Evolutionary conservation across 2,113 vertebrate species (phyloP).

Genomic region (Brachyistius frenatus): DNA sequence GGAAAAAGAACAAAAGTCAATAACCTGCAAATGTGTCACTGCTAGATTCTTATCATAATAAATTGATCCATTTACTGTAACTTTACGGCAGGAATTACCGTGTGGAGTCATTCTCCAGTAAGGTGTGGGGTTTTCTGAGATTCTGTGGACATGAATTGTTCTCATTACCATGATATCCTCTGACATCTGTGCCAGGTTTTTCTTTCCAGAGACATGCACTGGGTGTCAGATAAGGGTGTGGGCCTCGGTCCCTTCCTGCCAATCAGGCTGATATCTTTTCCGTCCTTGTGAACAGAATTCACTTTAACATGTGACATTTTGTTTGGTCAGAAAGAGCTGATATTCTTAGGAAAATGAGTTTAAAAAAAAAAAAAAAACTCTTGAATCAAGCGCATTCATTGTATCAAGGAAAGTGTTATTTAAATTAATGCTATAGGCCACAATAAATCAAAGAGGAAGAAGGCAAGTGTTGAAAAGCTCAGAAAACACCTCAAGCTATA

Average conservation of each 20-base stretch:
- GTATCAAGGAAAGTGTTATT: not conserved
- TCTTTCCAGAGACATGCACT: conserved; percentile 9
- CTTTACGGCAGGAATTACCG: not conserved
- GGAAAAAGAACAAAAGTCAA: conserved; percentile 21
- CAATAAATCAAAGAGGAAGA: not conserved
- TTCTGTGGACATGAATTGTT: conserved; percentile 1
- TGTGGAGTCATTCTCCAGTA: not conserved
- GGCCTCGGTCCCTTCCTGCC: conserved; percentile 14
- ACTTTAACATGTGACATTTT: not conserved
- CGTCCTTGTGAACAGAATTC: conserved; percentile 1
- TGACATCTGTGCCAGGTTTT: conserved; percentile 23
- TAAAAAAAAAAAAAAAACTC: not conserved
- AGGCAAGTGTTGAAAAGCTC: not conserved
- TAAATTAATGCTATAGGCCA: not conserved
- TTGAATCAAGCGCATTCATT: not conserved
- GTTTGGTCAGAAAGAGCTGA: not conserved
- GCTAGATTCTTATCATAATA: conserved; percentile 28
- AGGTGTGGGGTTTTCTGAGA: not conserved
- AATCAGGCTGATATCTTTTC: conserved; percentile 29
- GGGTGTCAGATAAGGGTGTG: not conserved
- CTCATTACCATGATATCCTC: conserved; percentile 42
- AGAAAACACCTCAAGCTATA: conserved; percentile 15
- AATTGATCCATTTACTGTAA: not conserved
- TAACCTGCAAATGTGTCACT: conserved; percentile 36
- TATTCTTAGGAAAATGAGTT: not conserved